A percentile compares a stretch with the other conserved stretches of the same genome.
These are phyloP conservation scores for Sminthopsis crassicaudata DNA, from an alignment of 2,113 vertebrate species.

Conservation along the genomic window DNA sequence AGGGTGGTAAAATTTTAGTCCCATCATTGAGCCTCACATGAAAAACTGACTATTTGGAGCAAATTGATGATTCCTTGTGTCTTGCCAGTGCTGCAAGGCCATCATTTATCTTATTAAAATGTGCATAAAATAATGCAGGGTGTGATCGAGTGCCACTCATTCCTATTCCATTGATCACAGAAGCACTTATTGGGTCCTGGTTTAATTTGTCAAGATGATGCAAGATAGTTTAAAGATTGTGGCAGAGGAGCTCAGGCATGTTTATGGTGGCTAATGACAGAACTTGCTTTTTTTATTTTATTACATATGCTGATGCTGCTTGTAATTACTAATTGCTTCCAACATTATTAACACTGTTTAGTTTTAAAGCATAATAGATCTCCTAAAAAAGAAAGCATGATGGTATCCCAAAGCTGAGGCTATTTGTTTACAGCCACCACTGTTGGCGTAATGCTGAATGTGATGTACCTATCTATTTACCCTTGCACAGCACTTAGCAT, in stretches of 20 bases:
- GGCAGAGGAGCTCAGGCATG: constrained; percentile 41
- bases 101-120: constrained; percentile 55
- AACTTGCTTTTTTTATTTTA: background rate
- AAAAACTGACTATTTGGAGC: constrained; percentile 25
- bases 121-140: constrained; percentile 41
- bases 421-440: rapidly evolving
- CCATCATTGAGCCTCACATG: constrained; percentile 2
- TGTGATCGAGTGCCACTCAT: background rate
- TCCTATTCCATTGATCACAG: constrained; percentile 41
- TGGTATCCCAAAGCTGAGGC: background rate
- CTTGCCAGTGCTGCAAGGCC: background rate
- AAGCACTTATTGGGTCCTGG: rapidly evolving
- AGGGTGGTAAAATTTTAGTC: constrained; percentile 10
- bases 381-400: rapidly evolving
- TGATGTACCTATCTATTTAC: background rate
- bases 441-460: background rate
- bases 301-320: background rate
- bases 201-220: constrained; percentile 47
- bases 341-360: background rate
- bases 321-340: constrained; percentile 18
- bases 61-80: background rate
- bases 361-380: constrained; percentile 14
- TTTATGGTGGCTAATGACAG: constrained; percentile 21
- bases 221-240: constrained; percentile 24
- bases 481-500: constrained; percentile 17